Percentiles rank a stretch among this genome's conserved stretches.
Evolutionary conservation across 2,113 vertebrate genomes (phyloP).

Genomic region (Thryonomys swinderianus): DNA sequence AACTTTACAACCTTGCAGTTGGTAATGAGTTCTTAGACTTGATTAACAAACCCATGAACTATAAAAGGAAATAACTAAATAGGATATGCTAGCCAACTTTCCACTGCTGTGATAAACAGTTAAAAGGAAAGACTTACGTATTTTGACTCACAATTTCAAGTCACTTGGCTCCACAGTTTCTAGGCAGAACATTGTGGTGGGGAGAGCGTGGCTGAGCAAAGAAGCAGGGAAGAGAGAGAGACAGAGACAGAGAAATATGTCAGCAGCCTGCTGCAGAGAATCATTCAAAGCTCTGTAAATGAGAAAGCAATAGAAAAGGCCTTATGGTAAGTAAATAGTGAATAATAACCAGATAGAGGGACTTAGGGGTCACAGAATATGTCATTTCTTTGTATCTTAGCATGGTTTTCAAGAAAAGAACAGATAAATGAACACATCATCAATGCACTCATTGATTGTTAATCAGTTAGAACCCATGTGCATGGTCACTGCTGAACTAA

Average conservation of each 20-base stretch:
- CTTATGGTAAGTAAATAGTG: not conserved
- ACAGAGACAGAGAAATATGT: not conserved
- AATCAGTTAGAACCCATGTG: not conserved
- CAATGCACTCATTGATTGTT: not conserved
- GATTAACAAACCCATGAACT: not conserved
- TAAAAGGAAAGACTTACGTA: not conserved
- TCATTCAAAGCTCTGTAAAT: not conserved
- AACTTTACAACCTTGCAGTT: not conserved
- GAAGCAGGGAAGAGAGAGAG: not conserved
- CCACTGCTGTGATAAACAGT: not conserved
- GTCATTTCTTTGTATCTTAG: not conserved
- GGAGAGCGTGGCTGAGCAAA: not conserved
- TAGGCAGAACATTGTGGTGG: not conserved
- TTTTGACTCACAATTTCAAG: not conserved
- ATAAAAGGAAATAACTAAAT: not conserved
- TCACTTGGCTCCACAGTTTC: not conserved
- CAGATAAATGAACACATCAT: not conserved
- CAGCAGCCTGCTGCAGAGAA: not conserved
- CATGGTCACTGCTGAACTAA: not conserved
- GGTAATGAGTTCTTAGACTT: not conserved
- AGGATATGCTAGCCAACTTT: not conserved
- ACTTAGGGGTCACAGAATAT: not conserved
- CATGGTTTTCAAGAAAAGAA: not conserved
- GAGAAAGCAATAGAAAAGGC: not conserved
- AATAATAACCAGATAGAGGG: not conserved